Percentiles rank a stretch among this genome's conserved stretches.
Evolutionary conservation across 2,888 invertebrate species (phyloP).

Genomic region (Griposia aprilina): DNA sequence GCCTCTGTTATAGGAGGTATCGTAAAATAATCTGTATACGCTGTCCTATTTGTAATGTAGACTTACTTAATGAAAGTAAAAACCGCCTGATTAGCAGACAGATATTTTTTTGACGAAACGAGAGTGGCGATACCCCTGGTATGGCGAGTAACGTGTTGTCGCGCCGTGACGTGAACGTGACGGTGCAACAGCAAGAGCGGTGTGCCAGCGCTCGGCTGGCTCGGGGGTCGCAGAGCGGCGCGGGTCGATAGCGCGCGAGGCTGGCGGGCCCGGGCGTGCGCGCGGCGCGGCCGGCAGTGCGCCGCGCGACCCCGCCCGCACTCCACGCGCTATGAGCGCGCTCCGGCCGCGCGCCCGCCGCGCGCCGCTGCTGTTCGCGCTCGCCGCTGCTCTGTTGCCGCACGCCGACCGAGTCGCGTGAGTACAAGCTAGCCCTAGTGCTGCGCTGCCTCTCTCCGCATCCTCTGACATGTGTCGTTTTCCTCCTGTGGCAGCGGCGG

Average conservation of each 20-base stretch:
- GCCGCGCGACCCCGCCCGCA: constrained; percentile 62
- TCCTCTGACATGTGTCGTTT: constrained; percentile 56
- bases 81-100: not conserved
- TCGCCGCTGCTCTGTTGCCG: constrained; percentile 74
- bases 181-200: constrained; percentile 18
- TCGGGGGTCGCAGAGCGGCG: constrained; percentile 27
- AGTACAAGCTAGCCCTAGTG: constrained; percentile 57
- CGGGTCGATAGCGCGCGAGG: constrained; percentile 48
- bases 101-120: not conserved
- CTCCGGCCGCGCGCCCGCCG: constrained; percentile 71
- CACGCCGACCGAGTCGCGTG: constrained; percentile 78
- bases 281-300: constrained; percentile 63
- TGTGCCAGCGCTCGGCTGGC: constrained; percentile 13
- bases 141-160: not conserved
- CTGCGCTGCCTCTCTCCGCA: constrained; percentile 14
- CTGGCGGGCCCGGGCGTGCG: constrained; percentile 22
- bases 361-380: constrained; percentile 75
- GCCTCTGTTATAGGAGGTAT: no score
- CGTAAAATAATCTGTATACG: no score
- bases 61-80: not conserved
- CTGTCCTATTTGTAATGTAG: not conserved
- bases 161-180: not conserved
- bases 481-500: constrained; percentile 91
- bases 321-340: constrained; percentile 71
- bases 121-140: not conserved